Percentiles rank a stretch among this genome's conserved stretches.
Conservation (phyloP, 2,113 vertebrate species). For the Leptosomus discolor region DNA sequence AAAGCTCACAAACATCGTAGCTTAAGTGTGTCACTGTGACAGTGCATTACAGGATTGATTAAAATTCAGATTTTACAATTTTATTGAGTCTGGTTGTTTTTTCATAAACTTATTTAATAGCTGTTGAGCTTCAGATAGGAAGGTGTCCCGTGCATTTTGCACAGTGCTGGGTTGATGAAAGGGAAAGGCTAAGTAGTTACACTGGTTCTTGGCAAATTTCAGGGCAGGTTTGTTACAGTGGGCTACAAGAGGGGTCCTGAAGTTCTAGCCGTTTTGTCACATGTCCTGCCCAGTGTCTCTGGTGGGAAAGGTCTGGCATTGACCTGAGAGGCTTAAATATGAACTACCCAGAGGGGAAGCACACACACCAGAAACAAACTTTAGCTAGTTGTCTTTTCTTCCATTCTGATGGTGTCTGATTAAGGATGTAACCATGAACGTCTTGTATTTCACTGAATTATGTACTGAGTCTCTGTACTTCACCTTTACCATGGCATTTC, state of each 20-base stretch:
- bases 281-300: not conserved
- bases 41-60: not conserved
- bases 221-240: not conserved
- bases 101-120: not conserved
- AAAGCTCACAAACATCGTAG: not conserved
- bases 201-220: not conserved
- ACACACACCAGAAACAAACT: not conserved
- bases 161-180: not conserved
- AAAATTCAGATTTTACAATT: not conserved
- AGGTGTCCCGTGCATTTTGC: not conserved
- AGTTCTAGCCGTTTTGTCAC: not conserved
- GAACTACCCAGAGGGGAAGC: not conserved
- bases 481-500: not conserved
- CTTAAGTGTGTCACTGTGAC: not conserved
- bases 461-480: not conserved
- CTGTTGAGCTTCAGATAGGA: not conserved
- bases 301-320: not conserved
- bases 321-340: not conserved
- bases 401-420: fast-evolving
- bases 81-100: not conserved
- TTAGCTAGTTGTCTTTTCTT: not conserved
- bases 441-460: slow-evolving; percentile 1
- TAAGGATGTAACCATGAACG: not conserved
- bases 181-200: not conserved
- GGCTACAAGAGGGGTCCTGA: not conserved